Base-by-base conservation (phyloP, 2,113 vertebrate species). In the Sinocyclocheilus anshuiensis region DNA sequence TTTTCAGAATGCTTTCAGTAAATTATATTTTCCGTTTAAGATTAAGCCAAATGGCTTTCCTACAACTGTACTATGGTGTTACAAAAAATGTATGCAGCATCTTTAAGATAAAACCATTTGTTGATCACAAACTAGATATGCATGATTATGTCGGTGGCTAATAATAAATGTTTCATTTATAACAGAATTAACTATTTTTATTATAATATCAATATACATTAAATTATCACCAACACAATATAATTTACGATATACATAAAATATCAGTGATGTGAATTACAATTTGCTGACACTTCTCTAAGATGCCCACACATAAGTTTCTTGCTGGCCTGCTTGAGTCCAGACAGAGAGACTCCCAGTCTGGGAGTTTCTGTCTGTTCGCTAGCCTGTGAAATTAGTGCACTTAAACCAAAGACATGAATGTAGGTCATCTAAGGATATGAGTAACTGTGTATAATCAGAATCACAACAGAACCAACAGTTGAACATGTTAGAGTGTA, bases 311-410 rank as follows among this genome's bases (percentile, higher is more conserved):
- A 10, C 76, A 78, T 77, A 33, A 1, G 50, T 57, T 57, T 78
- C 26, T 36, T 57, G 16, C 26, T 39, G 33, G 33, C 18, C 76
- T 33, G 5, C 76, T 78, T 63, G 36, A 72, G 79, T 79, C 75
- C 75, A 84, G 80, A 63, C 87, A 53, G 57, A 86, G 81, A 72
- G 74, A 80, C 42, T 71, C 61, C 83, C 65, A 45, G 42, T 57
- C 75, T 84, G 82, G 79, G 75, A 67, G 84, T 77, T 88, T 86
- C 65, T 77, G 69, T 86, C 84, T 84, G 84, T 77, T 78, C 69
- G 65, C 81, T 48, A 50, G 63, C 45, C 85, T 81, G 77, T 86
- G 81, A 88, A 86, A 84, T 86, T 22, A 86, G 55, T 84, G 83
- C 81, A 83, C 85, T 84, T 57, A 84, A 77, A 77, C 82, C 82